Base-by-base conservation (phyloP, 2,888 invertebrate genomes). In the Drosophila affinis region DNA sequence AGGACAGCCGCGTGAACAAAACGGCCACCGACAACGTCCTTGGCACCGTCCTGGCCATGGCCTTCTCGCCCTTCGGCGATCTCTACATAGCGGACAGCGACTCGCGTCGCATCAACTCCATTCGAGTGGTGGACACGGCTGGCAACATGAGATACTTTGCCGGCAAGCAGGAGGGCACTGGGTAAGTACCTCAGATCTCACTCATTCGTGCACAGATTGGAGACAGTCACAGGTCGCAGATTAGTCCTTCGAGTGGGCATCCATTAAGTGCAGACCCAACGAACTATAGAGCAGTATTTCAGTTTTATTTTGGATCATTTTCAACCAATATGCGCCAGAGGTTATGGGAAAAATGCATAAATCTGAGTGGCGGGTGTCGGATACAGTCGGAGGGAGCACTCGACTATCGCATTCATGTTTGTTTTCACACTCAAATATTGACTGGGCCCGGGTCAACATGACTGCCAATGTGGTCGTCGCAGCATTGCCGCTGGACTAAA, bases 81-180 rank as follows among this genome's bases (percentile, higher is more conserved):
- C 93, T 99, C 2, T 98, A 97, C 91, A 96, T 99, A 27, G 97
- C 98, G 1, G 98, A 99, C 92, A 96, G 97, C 65, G 98, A 99
- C 92, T 96, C 97, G 1, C 95, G 96, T 79, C 95, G 96, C 85
- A 94, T 96, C 1, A 97, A 97, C 93, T 96, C 94, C 75, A 97
- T 96, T 53, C 94, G 96, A 77, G 95, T 97, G 32, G 96, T 98
- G 27, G 97, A 97, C 90, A 96, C 98, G 0, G 96, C 98, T 32
- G 98, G 98, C 12, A 96, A 96, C 91, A 96, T 98, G 91, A 95
- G 96, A 75, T 96, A 97, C 88, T 98, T 98, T 91, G 98, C 98
- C 77, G 98, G 98, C n/a, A 96, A 96, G 91, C 94, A 95, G 61
- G 95, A 95, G 87, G 91, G 90, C 67, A 73, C 86, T 3, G 92